Evolutionary conservation across 2,113 vertebrate genomes (phyloP), one percentile per base, ranked within the genome.

Genomic region (Puffinus mauretanicus): DNA sequence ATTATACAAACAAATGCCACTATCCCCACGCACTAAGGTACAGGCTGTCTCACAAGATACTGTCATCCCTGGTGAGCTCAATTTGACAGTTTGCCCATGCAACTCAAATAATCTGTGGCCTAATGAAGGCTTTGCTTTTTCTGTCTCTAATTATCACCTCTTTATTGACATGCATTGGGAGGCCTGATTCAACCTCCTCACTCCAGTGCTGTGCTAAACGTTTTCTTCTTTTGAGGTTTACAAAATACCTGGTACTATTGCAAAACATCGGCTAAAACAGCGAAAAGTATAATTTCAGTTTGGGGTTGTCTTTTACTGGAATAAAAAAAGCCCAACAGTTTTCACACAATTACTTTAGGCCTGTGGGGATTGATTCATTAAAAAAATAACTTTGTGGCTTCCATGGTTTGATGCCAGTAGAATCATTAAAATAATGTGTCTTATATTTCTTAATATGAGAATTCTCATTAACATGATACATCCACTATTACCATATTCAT

Each of bases 371-470:
- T 96, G 96, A 90, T 92, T 96, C 93, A 96, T 97, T 97, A 93
- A 94, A 97, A 87, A 96, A 90, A 92, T 38, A 96, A 95, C 86
- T 97, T 96, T 93, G 91, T 94, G 67, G 64, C 82, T 97, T 95
- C 88, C 70, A 94, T 96, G 69, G 79, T 96, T 95, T 95, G 91
- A 95, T 97, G 96, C 87, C 93, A 97, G 89, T 75, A 97, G 94
- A 97, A 97, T 94, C 94, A 95, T 97, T 96, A 97, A 97, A 97
- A 96, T 97, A 96, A 97, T 95, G 85, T 92, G 55, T 71, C 93
- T 91, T 95, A 86, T 91, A 96, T 96, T 96, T 96, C 88, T 96
- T 96, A 96, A 96, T 97, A 96, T 95, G 95, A 92, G 66, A 91
- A 82, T 97, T 91, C 94, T 97, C 96, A 97, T 97, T 97, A 97